Percentiles rank a stretch among this genome's conserved stretches.
phyloP scores from a whole-genome alignment of 1,140 invertebrate species.

The Calliphora vicina region DNA sequence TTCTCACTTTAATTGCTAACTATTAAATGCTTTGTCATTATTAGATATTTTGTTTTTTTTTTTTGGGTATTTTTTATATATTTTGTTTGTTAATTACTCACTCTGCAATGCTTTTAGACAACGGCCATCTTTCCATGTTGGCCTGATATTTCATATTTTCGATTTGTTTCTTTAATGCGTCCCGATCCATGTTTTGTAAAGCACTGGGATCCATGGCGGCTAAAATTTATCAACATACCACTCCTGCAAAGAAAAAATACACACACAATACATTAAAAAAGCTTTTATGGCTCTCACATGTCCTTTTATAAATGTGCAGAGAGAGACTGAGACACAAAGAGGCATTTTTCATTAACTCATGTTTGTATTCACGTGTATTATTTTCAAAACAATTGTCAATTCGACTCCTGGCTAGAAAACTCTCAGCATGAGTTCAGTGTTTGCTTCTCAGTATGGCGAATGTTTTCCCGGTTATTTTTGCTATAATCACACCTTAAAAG shows the following conservation, averaged over 20 bases:
- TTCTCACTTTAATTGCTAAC: background rate
- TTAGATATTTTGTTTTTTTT: background rate
- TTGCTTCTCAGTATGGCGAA: background rate
- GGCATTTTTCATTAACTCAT: background rate
- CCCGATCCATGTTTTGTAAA: conserved; percentile 93
- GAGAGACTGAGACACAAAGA: background rate
- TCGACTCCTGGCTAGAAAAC: background rate
- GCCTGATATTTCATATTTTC: conserved; percentile 97
- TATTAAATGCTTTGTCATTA: background rate
- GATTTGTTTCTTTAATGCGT: conserved; percentile 95
- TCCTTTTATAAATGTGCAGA: background rate
- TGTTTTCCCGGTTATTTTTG: conserved; percentile 21
- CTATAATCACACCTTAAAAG: conserved; percentile 29
- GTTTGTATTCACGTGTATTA: background rate
- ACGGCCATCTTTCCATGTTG: conserved; percentile 93
- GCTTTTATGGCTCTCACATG: background rate
- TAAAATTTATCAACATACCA: conserved; percentile 63
- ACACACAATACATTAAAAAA: conserved; percentile 12
- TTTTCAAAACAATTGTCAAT: background rate
- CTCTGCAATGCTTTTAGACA: conserved; percentile 93
- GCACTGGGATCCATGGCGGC: conserved; percentile 87
- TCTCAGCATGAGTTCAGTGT: background rate
- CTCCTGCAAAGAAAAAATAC: conserved; percentile 54
- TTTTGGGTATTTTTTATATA: background rate
- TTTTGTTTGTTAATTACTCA: conserved; percentile 71